Base-by-base conservation (phyloP, 1,140 invertebrate genomes). In the Andrena cerasifolii region DNA sequence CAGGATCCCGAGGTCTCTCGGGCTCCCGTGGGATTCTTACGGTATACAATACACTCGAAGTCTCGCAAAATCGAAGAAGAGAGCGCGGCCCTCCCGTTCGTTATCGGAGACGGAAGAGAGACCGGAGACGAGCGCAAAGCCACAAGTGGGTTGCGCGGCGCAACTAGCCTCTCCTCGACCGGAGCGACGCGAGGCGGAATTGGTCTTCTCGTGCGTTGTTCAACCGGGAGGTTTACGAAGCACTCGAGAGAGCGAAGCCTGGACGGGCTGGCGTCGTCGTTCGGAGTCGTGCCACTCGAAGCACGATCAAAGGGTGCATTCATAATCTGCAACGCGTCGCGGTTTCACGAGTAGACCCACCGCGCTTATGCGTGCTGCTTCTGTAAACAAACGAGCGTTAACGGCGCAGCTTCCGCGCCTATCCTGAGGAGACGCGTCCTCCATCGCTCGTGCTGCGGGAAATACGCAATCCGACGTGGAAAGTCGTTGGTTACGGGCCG, bases 251-350 rank as follows among this genome's bases (percentile, higher is more conserved):
- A 3, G 36, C n/a, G n/a, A n/a, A 40, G 36, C 36, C 36, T n/a
- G n/a, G n/a, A n/a, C n/a, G n/a, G n/a, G n/a, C 36, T 40, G 45
- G 33, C 31, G 58, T 36, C 47, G 75, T 36, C 74, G 31, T 10
- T 40, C 36, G 36, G 10, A 47, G 67, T 58, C 28, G 54, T 36
- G 68, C 63, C 82, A 77, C 73, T 82, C 72, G 63, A 74, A 85
- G 80, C 61, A 40, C 74, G 74, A 83, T 86, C 78, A 80, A 84
- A 83, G 70, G 77, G 49, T 65, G 82, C 79, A 87, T 88, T 89
- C 82, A 89, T 88, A 88, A 85, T 88, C 82, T 78, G 84, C 75
- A 62, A 81, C 80, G 75, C 80, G 43, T 74, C 82, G 82, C 82
- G 80, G 70, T 83, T 83, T 70, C 63, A 59, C 67, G 28, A 54